Percentiles rank a stretch among this genome's conserved stretches.
These are phyloP conservation scores for Gari tellinella DNA, from an alignment of 2,888 invertebrate genomes.

Conservation along the genomic window DNA sequence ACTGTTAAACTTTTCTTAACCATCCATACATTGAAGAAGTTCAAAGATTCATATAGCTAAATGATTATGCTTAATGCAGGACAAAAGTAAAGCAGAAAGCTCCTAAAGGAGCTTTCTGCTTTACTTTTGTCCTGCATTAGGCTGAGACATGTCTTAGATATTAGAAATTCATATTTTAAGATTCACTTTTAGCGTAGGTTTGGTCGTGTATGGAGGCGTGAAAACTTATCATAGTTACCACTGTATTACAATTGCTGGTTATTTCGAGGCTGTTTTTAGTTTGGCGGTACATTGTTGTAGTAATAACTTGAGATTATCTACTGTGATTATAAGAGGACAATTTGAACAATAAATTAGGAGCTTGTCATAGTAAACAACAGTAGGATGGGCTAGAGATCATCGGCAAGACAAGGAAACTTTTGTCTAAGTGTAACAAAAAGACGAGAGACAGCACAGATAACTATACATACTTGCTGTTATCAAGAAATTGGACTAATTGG, in stretches of 20 bases:
- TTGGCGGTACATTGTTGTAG: constrained; percentile 16
- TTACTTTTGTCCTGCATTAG: too few species aligned
- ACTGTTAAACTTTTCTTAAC: too few species aligned
- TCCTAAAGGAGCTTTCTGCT: too few species aligned
- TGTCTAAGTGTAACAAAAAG: neutral
- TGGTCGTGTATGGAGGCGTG: constrained; percentile 11
- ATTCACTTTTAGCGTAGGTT: too few species aligned
- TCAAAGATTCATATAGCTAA: too few species aligned
- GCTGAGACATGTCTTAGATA: too few species aligned
- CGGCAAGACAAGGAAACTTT: neutral
- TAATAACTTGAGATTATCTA: constrained; percentile 19
- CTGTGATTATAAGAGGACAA: neutral
- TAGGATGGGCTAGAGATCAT: neutral
- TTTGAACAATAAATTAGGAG: neutral
- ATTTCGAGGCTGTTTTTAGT: constrained; percentile 27
- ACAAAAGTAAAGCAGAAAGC: too few species aligned
- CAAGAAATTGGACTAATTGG: neutral
- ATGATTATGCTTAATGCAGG: too few species aligned
- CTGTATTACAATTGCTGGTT: constrained; percentile 26
- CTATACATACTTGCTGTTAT: neutral
- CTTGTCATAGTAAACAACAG: constrained; percentile 3
- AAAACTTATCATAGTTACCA: constrained; percentile 32
- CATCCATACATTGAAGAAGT: too few species aligned
- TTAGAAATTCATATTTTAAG: too few species aligned
- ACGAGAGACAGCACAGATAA: neutral